Base-by-base conservation (phyloP, 2,797 vertebrate genomes). In the Aeoliscus strigatus region DNA sequence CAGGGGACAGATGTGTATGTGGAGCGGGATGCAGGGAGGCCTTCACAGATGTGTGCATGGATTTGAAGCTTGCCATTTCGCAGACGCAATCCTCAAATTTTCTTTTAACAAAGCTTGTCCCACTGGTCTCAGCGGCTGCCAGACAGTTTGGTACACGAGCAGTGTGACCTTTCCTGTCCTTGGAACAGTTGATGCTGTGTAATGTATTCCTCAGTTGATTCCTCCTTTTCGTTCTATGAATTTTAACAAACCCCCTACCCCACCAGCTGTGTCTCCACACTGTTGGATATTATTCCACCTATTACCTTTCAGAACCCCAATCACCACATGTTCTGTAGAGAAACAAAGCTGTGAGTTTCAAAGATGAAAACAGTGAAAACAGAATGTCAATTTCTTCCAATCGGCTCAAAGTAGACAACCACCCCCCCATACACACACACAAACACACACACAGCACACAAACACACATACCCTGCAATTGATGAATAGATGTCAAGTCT, bases 201-300 rank as follows among this genome's bases (percentile, higher is more conserved):
- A 85, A 86, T 82, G 27, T 83, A 85, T 88, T 85, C 83, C 50
- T 51, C 64, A 72, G 68, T 72, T 77, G 75, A 81, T 80, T 83
- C 55, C 60, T 70, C 70, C 72, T 70, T 42, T 67, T 47, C 44
- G 3, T 64, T 48, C 78, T 73, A 83, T 87, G 80, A 85, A 88
- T 88, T 85, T 84, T 80, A 87, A 88, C 77, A 75, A 67, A 68
- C 65, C 70, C 55, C 50, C 9, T 0, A 3, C 30, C 26, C 58
- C 42, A 52, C 58, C 50, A 36, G 61, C 36, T 44, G 60, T 50
- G 27, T 72, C 71, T 50, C 39, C 27, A 61, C 67, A 45, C 75
- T 40, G 70, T 66, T 73, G 66, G 79, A 77, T 77, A 77, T 79
- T 65, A 77, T 73, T 77, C 73, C 49, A 60, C 55, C 70, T 73